A percentile compares a stretch with the other conserved stretches of the same genome.
Conservation (phyloP, 2,797 vertebrate genomes). For the Chaenodraco wilsoni region DNA sequence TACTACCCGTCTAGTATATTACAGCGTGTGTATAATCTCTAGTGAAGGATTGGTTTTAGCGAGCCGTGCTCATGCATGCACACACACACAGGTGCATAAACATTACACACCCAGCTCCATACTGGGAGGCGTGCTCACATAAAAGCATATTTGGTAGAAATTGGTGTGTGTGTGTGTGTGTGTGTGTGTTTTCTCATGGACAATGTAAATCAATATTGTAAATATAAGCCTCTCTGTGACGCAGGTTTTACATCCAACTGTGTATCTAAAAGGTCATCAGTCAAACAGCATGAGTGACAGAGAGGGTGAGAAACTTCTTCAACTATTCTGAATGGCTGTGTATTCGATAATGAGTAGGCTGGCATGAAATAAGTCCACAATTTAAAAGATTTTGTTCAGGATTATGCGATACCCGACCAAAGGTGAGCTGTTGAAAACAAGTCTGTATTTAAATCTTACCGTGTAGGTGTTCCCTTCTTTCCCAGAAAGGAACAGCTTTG, state of each 20-base stretch:
- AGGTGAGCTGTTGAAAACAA: conserved; percentile 5
- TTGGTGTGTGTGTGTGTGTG: not conserved
- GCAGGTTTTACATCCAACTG: conserved; percentile 23
- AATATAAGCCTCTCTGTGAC: conserved; percentile 53
- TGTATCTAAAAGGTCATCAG: conserved; percentile 51
- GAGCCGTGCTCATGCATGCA: conserved; percentile 11
- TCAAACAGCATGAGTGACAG: conserved; percentile 60
- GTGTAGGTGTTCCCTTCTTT: conserved; percentile 7
- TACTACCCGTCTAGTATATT: conserved; percentile 17
- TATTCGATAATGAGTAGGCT: conserved; percentile 59
- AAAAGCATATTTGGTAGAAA: conserved; percentile 24
- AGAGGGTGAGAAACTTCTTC: conserved; percentile 60
- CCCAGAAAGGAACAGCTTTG: not conserved
- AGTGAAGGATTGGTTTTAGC: conserved; percentile 45
- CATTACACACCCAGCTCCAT: conserved; percentile 46
- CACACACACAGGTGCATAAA: conserved; percentile 45
- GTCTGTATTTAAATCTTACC: conserved; percentile 17
- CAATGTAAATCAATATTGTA: conserved; percentile 58
- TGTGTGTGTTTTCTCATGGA: conserved; percentile 21
- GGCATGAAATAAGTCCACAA: conserved; percentile 34
- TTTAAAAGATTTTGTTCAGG: conserved; percentile 22
- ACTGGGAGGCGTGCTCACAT: conserved; percentile 18
- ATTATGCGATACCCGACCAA: conserved; percentile 18
- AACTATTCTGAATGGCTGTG: conserved; percentile 70
- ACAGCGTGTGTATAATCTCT: conserved; percentile 36